Evolutionary conservation across 2,797 vertebrate species (phyloP).

Genomic region (Saxicola maurus): DNA sequence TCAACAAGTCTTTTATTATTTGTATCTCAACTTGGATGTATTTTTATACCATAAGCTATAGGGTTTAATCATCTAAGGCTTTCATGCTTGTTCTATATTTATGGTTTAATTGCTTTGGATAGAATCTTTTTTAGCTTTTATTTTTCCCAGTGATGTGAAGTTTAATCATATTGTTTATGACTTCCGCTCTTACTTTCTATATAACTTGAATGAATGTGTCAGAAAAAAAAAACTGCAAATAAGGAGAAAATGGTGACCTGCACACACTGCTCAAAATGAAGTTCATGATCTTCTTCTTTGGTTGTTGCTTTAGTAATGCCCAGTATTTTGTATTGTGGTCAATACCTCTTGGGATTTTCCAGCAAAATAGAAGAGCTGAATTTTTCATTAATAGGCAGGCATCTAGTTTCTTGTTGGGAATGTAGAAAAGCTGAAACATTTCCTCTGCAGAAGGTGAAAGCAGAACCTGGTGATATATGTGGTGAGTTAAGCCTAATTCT

Average conservation of each 20-base stretch:
- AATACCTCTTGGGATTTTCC: background rate
- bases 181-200: background rate
- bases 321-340: background rate
- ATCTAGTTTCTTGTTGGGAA: background rate
- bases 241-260: background rate
- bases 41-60: background rate
- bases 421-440: background rate
- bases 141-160: background rate
- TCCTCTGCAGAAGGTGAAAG: background rate
- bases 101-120: background rate
- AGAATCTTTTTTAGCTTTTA: background rate
- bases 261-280: background rate
- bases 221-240: background rate
- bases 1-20: background rate
- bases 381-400: background rate
- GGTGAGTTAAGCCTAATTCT: background rate
- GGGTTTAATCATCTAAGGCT: background rate
- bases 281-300: background rate
- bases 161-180: background rate
- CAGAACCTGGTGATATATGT: background rate
- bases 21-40: background rate
- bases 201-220: background rate
- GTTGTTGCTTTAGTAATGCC: background rate
- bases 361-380: background rate
- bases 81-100: background rate